A percentile compares a stretch with the other conserved stretches of the same genome.
Conservation (phyloP, 64 coral and sea anemone species). For the Cladopsammia gracilis region DNA sequence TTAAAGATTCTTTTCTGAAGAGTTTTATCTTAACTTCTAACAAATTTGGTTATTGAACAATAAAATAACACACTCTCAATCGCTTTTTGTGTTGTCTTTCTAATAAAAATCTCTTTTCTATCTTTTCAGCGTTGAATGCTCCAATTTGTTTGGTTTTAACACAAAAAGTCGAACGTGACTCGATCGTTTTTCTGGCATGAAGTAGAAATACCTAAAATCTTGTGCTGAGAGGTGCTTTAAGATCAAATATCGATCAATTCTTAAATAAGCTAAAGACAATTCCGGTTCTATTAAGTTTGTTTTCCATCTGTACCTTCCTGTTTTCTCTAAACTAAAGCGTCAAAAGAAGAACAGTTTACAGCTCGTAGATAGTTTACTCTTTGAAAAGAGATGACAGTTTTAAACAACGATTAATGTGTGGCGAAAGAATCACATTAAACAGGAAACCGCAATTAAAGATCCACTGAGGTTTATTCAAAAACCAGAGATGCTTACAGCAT, state of each 20-base stretch:
- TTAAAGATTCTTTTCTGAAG: neutral
- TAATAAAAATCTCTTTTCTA: too few species aligned
- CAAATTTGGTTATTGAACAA: too few species aligned
- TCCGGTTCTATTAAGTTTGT: neutral
- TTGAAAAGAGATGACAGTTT: neutral
- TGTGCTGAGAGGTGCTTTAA: neutral
- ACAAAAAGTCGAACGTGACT: neutral
- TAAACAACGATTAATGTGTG: constrained; percentile 18
- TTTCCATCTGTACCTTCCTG: neutral
- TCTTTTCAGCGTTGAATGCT: neutral
- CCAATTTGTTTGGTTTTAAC: neutral
- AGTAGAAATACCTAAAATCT: neutral
- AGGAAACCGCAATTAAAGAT: constrained; percentile 59
- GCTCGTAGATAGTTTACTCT: constrained; percentile 2
- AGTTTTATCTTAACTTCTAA: too few species aligned
- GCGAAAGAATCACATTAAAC: constrained; percentile 4
- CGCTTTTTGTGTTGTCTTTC: too few species aligned
- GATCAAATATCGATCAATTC: neutral
- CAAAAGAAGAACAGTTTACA: neutral
- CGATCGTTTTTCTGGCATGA: neutral
- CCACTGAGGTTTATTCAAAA: constrained; percentile 29
- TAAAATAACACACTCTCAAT: neutral
- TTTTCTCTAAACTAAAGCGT: neutral
- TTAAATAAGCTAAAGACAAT: neutral
- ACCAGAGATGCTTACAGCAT: neutral